A percentile compares a stretch with the other conserved stretches of the same genome.
phyloP scores from a whole-genome alignment of 2,888 invertebrate species.

The Parapristionchus giblindavisi region DNA sequence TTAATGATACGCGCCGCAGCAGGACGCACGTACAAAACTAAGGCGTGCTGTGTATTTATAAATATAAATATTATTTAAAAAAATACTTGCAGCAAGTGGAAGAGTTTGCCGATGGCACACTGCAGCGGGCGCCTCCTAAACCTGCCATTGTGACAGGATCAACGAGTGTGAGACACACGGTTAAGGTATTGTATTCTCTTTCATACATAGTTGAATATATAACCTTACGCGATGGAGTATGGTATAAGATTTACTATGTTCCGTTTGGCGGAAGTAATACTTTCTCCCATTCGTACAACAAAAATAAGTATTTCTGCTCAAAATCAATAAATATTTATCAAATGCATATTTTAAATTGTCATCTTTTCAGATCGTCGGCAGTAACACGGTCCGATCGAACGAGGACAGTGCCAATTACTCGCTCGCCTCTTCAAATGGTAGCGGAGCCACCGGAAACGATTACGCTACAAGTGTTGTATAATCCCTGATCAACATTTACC shows the following conservation, averaged over 20 bases:
- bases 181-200: constrained; percentile 38
- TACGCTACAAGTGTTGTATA: constrained; percentile 58
- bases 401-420: constrained; percentile 54
- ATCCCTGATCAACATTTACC: not conserved
- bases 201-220: too few species aligned
- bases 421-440: constrained; percentile 39
- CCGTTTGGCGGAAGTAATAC: too few species aligned
- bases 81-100: too few species aligned
- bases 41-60: too few species aligned
- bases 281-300: too few species aligned
- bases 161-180: constrained; percentile 43
- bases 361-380: constrained; percentile 25
- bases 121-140: constrained; percentile 45
- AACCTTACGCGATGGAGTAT: too few species aligned
- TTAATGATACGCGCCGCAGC: too few species aligned
- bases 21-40: too few species aligned
- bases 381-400: constrained; percentile 31
- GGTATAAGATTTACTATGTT: too few species aligned
- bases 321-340: not conserved
- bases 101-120: constrained; percentile 49
- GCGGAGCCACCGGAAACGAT: constrained; percentile 43
- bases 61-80: too few species aligned
- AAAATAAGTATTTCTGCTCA: too few species aligned
- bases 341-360: not conserved
- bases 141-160: constrained; percentile 47